Conservation (phyloP, 2,888 invertebrate genomes). For the Micoletzkya japonica region DNA sequence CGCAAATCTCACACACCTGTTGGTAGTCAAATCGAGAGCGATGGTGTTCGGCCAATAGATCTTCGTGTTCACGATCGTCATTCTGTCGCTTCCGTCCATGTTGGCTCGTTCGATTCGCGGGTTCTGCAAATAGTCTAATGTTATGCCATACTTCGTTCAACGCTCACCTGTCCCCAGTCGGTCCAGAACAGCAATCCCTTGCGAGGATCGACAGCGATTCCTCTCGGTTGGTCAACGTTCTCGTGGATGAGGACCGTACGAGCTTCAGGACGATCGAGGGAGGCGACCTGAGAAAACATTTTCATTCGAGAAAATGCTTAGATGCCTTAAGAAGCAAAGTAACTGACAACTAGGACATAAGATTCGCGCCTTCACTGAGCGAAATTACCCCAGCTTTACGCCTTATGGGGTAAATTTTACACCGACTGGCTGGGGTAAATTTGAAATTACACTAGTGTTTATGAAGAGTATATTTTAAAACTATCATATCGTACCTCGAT, state of each 20-base stretch:
- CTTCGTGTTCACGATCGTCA: constrained; percentile 58
- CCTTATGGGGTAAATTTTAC: no score
- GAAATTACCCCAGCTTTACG: no score
- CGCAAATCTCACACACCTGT: constrained; percentile 68
- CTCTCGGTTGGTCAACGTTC: constrained; percentile 92
- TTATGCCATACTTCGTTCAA: neutral
- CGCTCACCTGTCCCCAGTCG: constrained; percentile 81
- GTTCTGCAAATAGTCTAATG: constrained; percentile 70
- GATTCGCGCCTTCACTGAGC: no score
- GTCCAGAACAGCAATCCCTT: constrained; percentile 91
- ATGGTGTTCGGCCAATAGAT: constrained; percentile 98
- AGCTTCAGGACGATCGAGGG: constrained; percentile 39
- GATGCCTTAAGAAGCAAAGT: no score
- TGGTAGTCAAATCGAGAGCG: constrained; percentile 89
- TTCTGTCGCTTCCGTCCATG: constrained; percentile 80
- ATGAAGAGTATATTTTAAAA: no score
- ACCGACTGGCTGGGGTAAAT: no score
- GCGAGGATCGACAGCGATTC: constrained; percentile 92
- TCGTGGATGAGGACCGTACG: constrained; percentile 79
- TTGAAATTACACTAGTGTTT: no score
- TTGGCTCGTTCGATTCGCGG: constrained; percentile 92
- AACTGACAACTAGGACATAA: no score
- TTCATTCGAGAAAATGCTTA: no score
- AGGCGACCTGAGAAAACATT: constrained; percentile 36
- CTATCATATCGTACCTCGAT: constrained; percentile 76